Evolutionary conservation across 2,888 invertebrate genomes (phyloP).

Genomic region (Ferdinandea cuprea): DNA sequence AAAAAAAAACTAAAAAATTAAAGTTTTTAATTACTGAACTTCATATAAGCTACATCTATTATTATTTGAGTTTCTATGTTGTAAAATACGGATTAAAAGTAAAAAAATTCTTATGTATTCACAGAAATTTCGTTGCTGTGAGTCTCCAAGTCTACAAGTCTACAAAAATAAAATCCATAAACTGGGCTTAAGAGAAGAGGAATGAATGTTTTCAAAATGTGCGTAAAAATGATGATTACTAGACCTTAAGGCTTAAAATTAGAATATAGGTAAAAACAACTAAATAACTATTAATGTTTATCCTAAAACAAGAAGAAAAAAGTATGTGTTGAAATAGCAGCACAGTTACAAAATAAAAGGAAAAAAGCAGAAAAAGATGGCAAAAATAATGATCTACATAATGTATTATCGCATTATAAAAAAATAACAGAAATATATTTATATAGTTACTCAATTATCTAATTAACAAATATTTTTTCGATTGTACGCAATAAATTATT

Average conservation of each 20-base stretch:
- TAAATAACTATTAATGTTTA: constrained; percentile 70
- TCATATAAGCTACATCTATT: too few species aligned
- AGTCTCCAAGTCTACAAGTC: too few species aligned
- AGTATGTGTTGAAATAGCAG: constrained; percentile 65
- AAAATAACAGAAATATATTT: constrained; percentile 68
- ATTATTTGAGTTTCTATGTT: too few species aligned
- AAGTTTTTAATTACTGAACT: too few species aligned
- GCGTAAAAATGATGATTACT: constrained; percentile 79
- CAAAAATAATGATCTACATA: constrained; percentile 45
- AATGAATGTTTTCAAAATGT: constrained; percentile 74
- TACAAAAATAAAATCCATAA: constrained; percentile 71
- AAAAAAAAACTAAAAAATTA: too few species aligned
- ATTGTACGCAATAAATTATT: constrained; percentile 74
- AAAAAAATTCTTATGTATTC: constrained; percentile 16
- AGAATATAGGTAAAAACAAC: constrained; percentile 73
- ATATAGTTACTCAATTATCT: constrained; percentile 69
- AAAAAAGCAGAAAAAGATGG: constrained; percentile 24
- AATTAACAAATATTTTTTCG: constrained; percentile 63
- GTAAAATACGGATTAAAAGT: too few species aligned
- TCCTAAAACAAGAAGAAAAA: constrained; percentile 74
- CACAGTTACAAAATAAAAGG: constrained; percentile 56
- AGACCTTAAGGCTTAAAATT: constrained; percentile 77
- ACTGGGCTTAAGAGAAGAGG: constrained; percentile 63
- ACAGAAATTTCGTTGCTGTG: constrained; percentile 82
- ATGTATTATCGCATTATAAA: constrained; percentile 71